These are phyloP conservation scores for Bucorvus abyssinicus DNA, from an alignment of 2,797 vertebrate genomes.

Conservation along the genomic window DNA sequence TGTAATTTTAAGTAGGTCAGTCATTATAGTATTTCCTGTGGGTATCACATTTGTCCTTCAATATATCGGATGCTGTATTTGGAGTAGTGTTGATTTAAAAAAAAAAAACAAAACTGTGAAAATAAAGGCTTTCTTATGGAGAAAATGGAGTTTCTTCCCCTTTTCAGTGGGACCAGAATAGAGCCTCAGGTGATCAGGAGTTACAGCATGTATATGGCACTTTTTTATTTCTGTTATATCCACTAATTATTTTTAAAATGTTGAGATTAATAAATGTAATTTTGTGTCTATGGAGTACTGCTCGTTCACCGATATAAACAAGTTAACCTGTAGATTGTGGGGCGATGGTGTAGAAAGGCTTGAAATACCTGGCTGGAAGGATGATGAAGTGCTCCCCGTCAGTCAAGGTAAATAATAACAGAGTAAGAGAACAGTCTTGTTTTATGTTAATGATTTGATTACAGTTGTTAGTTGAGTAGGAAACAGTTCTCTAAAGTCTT, in stretches of 20 bases:
- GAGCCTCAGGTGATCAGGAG: not conserved
- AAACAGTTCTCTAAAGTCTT: not conserved
- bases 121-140: not conserved
- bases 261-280: not conserved
- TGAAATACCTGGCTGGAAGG: not conserved
- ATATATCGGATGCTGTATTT: not conserved
- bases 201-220: not conserved
- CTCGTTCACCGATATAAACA: not conserved
- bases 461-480: not conserved
- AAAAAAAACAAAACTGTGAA: not conserved
- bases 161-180: not conserved
- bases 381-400: not conserved
- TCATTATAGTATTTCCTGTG: not conserved
- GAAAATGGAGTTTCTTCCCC: not conserved
- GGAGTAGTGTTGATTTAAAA: not conserved
- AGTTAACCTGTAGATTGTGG: not conserved
- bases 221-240: not conserved
- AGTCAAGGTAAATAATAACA: not conserved
- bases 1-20: not conserved
- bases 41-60: not conserved
- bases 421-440: not conserved
- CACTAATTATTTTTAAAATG: not conserved
- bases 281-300: not conserved
- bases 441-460: not conserved
- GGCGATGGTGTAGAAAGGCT: not conserved